phyloP scores from a whole-genome alignment of 2,113 vertebrate genomes.

The human (Homo sapiens) region DNA sequence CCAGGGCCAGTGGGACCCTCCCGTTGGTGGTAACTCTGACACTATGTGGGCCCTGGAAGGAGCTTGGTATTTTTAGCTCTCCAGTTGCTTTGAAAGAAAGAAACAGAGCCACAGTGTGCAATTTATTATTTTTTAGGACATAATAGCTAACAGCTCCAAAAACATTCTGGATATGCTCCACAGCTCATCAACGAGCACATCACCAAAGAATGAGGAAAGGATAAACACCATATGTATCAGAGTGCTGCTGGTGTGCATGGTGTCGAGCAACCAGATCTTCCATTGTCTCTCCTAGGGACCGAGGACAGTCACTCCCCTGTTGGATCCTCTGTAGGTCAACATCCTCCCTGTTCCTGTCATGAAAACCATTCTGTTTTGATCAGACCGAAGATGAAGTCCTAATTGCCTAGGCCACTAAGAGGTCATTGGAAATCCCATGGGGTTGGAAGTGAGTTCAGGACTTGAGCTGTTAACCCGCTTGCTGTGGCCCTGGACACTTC shows the following conservation, averaged over 20 bases:
- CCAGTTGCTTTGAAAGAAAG: conserved; percentile 55
- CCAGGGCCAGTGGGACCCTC: not conserved
- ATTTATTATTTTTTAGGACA: conserved; percentile 60
- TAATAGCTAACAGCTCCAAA: conserved; percentile 73
- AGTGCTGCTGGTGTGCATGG: rapidly evolving
- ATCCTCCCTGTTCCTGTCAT: not conserved
- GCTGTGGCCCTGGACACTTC: not conserved
- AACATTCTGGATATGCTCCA: conserved; percentile 49
- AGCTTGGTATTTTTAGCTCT: conserved; percentile 48
- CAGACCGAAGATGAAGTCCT: not conserved
- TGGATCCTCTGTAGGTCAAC: not conserved
- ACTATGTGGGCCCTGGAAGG: not conserved
- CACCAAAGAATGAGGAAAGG: not conserved
- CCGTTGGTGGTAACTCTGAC: not conserved
- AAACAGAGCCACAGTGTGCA: not conserved
- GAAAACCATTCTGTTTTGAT: not conserved
- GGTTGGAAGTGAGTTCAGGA: not conserved
- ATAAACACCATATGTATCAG: not conserved
- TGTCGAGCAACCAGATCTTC: rapidly evolving
- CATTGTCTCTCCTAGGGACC: not conserved
- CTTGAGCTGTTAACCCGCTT: not conserved
- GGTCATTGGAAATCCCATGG: not conserved
- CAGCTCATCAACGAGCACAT: conserved; percentile 25
- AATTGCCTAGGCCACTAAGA: not conserved
- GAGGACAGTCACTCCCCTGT: not conserved